Evolutionary conservation across 2,888 invertebrate genomes (phyloP).

Genomic region (Caenorhabditis sp.): DNA sequence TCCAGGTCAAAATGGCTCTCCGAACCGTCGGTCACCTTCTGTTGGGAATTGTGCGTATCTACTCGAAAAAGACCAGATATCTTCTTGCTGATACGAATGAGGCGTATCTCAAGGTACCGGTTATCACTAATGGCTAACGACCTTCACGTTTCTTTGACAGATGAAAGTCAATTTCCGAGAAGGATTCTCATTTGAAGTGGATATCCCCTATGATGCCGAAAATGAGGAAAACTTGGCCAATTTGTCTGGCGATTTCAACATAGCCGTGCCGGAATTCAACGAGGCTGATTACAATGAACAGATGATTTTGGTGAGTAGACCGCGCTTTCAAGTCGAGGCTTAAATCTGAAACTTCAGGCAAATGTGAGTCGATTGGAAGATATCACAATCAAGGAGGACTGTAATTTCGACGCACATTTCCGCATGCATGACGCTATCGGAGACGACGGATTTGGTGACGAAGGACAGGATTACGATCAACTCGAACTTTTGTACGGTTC

Average conservation of each 20-base stretch:
- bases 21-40: constrained; percentile 97
- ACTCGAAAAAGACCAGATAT: constrained; percentile 98
- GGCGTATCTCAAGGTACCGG: constrained; percentile 93
- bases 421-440: background rate
- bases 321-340: too few relatives aligned
- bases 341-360: too few relatives aligned
- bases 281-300: constrained; percentile 41
- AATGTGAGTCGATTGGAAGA: constrained; percentile 53
- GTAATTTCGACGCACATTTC: constrained; percentile 25
- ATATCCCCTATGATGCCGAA: constrained; percentile 19
- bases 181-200: constrained; percentile 36
- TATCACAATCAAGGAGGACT: constrained; percentile 51
- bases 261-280: constrained; percentile 46
- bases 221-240: constrained; percentile 25
- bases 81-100: constrained; percentile 98
- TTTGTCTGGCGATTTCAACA: constrained; percentile 25
- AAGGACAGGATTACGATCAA: background rate
- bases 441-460: constrained; percentile 35
- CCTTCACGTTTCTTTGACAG: constrained; percentile 4
- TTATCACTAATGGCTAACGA: too few relatives aligned
- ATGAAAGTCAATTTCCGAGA: constrained; percentile 55
- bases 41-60: constrained; percentile 97
- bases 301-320: constrained; percentile 22
- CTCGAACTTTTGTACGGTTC: constrained; percentile 23
- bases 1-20: constrained; percentile 93